These are phyloP conservation scores for Heptranchias perlo DNA, from an alignment of 2,113 vertebrate species.

Conservation along the genomic window DNA sequence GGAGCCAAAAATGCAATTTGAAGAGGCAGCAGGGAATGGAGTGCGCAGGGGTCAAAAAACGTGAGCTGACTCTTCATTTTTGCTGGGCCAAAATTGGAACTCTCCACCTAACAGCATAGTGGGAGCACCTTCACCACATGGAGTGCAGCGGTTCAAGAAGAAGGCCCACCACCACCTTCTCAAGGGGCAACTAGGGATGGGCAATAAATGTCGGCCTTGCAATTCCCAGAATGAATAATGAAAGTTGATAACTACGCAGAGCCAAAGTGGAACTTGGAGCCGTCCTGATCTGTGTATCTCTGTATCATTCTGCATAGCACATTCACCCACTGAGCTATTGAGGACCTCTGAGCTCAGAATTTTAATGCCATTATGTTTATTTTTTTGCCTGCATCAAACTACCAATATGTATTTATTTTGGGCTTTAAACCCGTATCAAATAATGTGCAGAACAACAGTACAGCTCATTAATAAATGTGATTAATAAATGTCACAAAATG, in stretches of 20 bases:
- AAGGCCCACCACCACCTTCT: not conserved
- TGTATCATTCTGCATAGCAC: not conserved
- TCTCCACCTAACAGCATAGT: not conserved
- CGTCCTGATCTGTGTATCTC: not conserved
- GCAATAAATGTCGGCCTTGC: not conserved
- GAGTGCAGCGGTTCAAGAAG: not conserved
- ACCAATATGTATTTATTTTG: not conserved
- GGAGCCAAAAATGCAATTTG: not conserved
- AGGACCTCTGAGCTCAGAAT: not conserved
- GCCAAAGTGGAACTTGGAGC: not conserved
- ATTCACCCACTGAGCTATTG: not conserved
- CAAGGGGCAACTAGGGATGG: not conserved
- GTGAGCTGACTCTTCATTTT: not conserved
- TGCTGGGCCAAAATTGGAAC: not conserved
- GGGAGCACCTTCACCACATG: not conserved
- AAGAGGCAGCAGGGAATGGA: not conserved
- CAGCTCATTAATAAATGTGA: not conserved
- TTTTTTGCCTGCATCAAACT: not conserved
- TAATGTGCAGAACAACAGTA: not conserved
- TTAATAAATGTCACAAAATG: not conserved
- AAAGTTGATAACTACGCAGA: not conserved
- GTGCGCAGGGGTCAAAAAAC: not conserved
- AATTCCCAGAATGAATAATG: not conserved
- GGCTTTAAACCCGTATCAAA: not conserved
- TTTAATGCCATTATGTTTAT: not conserved